Conservation (phyloP, 2,113 vertebrate genomes). For the Gambusia holbrooki region DNA sequence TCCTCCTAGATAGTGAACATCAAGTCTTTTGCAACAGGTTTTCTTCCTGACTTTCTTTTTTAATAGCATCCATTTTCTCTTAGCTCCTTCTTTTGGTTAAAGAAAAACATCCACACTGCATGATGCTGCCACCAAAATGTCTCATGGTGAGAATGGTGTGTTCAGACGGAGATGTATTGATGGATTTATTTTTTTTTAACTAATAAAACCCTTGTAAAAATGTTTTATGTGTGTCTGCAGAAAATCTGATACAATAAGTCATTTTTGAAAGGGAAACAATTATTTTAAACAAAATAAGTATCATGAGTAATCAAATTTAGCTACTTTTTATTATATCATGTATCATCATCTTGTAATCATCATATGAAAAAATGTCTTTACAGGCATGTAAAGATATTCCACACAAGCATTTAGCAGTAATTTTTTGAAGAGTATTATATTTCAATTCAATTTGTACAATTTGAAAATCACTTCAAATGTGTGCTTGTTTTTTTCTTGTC, state of each 20-base stretch:
- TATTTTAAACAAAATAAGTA: too few relatives aligned
- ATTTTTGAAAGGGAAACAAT: too few relatives aligned
- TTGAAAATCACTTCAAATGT: neutral
- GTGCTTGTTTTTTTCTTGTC: neutral
- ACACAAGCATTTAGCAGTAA: neutral
- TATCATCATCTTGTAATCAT: too few relatives aligned
- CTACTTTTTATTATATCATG: too few relatives aligned
- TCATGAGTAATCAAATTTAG: too few relatives aligned
- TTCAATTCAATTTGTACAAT: neutral
- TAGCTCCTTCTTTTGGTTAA: neutral
- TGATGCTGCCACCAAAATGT: neutral
- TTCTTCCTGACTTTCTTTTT: neutral
- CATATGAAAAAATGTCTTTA: too few relatives aligned
- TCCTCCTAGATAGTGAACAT: too few relatives aligned
- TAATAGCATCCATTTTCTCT: neutral
- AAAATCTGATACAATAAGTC: too few relatives aligned
- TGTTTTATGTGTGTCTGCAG: too few relatives aligned
- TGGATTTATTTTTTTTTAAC: too few relatives aligned
- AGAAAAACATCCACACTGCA: neutral
- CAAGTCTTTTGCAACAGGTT: neutral
- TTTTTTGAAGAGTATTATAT: neutral
- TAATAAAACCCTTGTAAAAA: too few relatives aligned
- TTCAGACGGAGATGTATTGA: neutral
- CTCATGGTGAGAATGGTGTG: neutral
- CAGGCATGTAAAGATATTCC: neutral